phyloP scores from a whole-genome alignment of 2,797 vertebrate genomes.

The Gambusia yucatana region DNA sequence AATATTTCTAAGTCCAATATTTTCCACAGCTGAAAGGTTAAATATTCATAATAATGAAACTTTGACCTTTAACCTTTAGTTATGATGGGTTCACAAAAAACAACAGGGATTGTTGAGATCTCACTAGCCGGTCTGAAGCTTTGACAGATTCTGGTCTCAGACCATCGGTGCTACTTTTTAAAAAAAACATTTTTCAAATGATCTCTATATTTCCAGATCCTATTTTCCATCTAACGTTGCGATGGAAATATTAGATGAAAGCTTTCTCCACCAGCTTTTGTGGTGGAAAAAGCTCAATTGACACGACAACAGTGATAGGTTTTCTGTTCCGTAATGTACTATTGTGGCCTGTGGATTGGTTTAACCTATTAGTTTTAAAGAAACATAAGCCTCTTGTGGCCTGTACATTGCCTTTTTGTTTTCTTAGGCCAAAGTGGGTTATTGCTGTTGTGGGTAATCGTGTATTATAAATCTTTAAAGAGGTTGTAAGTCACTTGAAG shows the following conservation, averaged over 20 bases:
- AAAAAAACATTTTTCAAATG: neutral
- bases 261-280: too few species aligned
- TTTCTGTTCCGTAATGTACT: neutral
- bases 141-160: neutral
- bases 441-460: constrained; percentile 38
- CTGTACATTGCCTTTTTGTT: constrained; percentile 12
- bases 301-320: neutral
- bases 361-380: constrained; percentile 12
- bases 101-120: neutral
- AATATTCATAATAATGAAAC: neutral
- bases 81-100: neutral
- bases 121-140: neutral
- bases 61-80: neutral
- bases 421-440: constrained; percentile 10
- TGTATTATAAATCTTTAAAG: constrained; percentile 48
- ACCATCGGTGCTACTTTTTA: neutral
- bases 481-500: constrained; percentile 49
- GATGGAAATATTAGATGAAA: too few species aligned
- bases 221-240: neutral
- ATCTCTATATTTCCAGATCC: neutral
- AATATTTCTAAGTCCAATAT: neutral
- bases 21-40: neutral
- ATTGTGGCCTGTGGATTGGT: neutral
- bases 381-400: constrained; percentile 8
- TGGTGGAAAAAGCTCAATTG: neutral